Evolutionary conservation across 1,140 invertebrate genomes (phyloP).

Genomic region (Alviniconcha marisindica): DNA sequence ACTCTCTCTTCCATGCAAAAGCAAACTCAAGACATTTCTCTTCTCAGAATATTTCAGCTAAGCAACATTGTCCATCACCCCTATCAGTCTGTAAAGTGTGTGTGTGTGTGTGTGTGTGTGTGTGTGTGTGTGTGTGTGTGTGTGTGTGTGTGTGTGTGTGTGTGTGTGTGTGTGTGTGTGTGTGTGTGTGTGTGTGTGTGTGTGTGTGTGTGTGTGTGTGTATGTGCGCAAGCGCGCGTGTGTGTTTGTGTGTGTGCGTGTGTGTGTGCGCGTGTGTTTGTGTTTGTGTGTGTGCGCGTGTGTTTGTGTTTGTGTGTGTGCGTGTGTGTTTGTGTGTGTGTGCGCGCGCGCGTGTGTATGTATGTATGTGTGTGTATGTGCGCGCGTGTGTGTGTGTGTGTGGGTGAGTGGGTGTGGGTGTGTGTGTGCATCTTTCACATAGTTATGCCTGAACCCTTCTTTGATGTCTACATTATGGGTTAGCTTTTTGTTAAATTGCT

Average conservation of each 20-base stretch:
- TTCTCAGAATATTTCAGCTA: no score
- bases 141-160: no score
- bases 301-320: conserved; percentile 9
- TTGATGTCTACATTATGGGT: background rate
- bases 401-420: background rate
- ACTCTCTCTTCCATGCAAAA: no score
- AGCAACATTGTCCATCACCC: no score
- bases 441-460: background rate
- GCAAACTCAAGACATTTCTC: no score
- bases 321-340: conserved; percentile 1
- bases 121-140: background rate
- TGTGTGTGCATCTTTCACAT: background rate
- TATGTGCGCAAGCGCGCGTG: background rate
- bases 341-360: background rate
- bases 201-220: background rate
- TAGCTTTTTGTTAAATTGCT: background rate
- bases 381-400: conserved; percentile 6
- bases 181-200: background rate
- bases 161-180: background rate
- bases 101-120: no score
- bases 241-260: background rate
- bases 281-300: background rate
- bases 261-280: background rate
- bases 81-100: no score
- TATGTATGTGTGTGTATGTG: background rate